phyloP scores from a whole-genome alignment of 2,888 invertebrate species.

The Leptopilina syphax region DNA sequence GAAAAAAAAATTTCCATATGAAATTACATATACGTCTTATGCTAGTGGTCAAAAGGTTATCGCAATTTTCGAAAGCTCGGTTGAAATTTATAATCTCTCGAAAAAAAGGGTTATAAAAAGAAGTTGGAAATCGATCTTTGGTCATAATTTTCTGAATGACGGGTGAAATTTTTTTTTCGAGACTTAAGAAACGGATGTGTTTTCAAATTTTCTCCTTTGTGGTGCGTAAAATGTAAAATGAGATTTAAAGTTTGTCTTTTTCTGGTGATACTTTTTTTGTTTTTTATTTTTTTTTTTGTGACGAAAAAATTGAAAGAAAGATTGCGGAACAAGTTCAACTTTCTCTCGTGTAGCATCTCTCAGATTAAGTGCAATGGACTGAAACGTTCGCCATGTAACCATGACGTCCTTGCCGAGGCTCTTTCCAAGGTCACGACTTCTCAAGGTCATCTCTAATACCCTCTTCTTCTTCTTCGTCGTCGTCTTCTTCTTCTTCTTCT shows the following conservation, averaged over 20 bases:
- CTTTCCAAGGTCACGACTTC: conserved; percentile 59
- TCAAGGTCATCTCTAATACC: conserved; percentile 65
- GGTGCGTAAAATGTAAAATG: neutral
- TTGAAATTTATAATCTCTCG: too few relatives aligned
- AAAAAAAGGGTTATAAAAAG: neutral
- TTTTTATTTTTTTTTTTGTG: too few relatives aligned
- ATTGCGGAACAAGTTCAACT: conserved; percentile 24
- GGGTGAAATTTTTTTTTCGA: too few relatives aligned
- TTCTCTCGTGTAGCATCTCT: conserved; percentile 11
- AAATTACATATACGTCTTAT: neutral
- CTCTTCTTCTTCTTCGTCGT: conserved; percentile 54
- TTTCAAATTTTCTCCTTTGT: too few relatives aligned
- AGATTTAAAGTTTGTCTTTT: conserved; percentile 1
- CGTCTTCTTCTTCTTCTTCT: conserved; percentile 55
- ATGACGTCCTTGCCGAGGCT: conserved; percentile 71
- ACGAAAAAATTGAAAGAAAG: too few relatives aligned
- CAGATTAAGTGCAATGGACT: conserved; percentile 41
- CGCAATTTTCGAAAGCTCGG: neutral
- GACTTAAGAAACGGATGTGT: too few relatives aligned
- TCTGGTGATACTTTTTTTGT: neutral
- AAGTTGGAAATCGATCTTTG: neutral
- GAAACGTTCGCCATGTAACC: conserved; percentile 65
- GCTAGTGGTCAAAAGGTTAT: neutral
- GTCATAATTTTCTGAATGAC: neutral
- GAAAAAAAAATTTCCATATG: neutral